A percentile compares a stretch with the other conserved stretches of the same genome.
Evolutionary conservation across 2,888 invertebrate species (phyloP).

Genomic region (Diabrotica balteata): DNA sequence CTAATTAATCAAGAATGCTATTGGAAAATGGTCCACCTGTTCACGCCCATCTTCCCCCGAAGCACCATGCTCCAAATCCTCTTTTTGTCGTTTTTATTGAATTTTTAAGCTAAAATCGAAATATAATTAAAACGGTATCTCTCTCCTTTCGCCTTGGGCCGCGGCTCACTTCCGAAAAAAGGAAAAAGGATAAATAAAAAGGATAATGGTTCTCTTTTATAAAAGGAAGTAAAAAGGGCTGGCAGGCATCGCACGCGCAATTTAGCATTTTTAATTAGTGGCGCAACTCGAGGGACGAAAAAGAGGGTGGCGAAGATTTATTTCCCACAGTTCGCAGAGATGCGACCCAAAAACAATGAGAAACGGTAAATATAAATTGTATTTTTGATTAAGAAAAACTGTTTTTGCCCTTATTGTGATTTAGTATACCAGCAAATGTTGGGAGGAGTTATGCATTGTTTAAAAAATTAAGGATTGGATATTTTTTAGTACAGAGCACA

Average conservation of each 20-base stretch:
- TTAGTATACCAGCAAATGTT: constrained; percentile 1
- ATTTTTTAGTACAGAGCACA: too few species aligned
- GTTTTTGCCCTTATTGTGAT: constrained; percentile 13
- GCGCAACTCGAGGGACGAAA: constrained; percentile 19
- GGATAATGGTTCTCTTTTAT: constrained; percentile 37
- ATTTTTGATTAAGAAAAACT: constrained; percentile 33
- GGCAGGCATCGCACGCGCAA: constrained; percentile 56
- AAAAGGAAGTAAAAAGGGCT: constrained; percentile 44
- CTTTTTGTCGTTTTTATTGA: constrained; percentile 21
- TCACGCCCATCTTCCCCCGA: not conserved
- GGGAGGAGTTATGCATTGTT: too few species aligned
- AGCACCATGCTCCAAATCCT: constrained; percentile 9
- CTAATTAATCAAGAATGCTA: too few species aligned
- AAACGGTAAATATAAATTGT: constrained; percentile 35
- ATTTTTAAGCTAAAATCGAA: constrained; percentile 29
- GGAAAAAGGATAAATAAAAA: constrained; percentile 36
- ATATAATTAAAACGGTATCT: constrained; percentile 31
- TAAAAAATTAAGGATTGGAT: too few species aligned
- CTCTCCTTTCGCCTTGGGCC: constrained; percentile 11
- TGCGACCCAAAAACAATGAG: constrained; percentile 37
- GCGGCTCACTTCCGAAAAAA: constrained; percentile 24
- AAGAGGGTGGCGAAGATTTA: constrained; percentile 55
- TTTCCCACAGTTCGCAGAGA: constrained; percentile 48
- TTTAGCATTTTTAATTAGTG: constrained; percentile 61
- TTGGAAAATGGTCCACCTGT: too few species aligned